Evolutionary conservation across 2,113 vertebrate genomes (phyloP).

Genomic region (Tretioscincus oriximinensis): DNA sequence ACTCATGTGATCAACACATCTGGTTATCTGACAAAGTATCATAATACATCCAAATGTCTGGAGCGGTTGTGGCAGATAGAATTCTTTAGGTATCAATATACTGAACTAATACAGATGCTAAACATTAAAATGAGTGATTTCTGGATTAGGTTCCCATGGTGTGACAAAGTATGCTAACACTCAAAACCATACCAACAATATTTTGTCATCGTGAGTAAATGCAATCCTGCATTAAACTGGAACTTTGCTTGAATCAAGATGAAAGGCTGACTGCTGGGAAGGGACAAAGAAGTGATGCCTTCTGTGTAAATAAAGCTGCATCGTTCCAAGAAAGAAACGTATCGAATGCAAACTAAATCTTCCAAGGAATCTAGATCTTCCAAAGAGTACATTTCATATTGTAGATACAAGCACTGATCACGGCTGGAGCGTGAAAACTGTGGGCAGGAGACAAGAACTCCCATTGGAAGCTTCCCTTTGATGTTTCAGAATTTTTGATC

Average conservation of each 20-base stretch:
- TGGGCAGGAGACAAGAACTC: neutral
- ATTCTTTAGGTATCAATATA: no score
- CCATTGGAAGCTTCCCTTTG: no score
- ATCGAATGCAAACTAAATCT: no score
- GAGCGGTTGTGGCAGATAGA: no score
- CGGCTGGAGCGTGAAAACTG: neutral
- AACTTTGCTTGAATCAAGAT: slow-evolving; percentile 1
- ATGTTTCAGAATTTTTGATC: no score
- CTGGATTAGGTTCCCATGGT: neutral
- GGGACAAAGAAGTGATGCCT: neutral
- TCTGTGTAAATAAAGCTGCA: neutral
- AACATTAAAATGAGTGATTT: slow-evolving; percentile 5
- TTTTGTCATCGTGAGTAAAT: neutral
- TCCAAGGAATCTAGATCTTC: no score
- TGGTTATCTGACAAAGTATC: no score
- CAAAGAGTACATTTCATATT: no score
- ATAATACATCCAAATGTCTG: no score
- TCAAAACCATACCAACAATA: neutral
- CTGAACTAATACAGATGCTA: neutral
- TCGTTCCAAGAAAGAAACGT: no score
- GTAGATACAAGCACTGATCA: no score
- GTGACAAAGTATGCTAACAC: neutral
- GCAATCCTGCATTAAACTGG: neutral
- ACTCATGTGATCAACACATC: no score
- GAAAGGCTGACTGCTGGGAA: fast-evolving